Evolutionary conservation across 2,797 vertebrate genomes (phyloP), one percentile per base, ranked within the genome.

Genomic region (Sebastiscus tertius): DNA sequence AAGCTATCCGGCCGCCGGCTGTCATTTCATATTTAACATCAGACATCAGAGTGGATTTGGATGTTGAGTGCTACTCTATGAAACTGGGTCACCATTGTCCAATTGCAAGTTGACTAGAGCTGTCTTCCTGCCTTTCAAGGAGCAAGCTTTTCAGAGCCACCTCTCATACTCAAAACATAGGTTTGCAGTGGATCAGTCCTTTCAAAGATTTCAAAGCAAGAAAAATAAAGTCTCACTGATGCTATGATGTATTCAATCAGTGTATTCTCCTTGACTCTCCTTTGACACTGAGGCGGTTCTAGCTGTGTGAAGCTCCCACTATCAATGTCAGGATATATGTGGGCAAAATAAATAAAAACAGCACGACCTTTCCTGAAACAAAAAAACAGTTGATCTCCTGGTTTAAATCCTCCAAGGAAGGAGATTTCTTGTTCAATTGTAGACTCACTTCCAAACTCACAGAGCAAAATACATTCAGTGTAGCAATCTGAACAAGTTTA

Each of bases 341-440:
- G 62, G 31, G 62, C 11, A 46, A 83, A 81, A 78, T 59, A 77
- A 86, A 80, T 54, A 61, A 81, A 82, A 71, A 58, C 49, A 52
- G 64, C 29, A 67, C 82, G 79, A 87, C 80, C 81, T 85, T 87
- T 85, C 34, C 34, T 9, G 20, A 49, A 67, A 61, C 11, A 68
- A 49, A 54, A 13, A 55, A 29, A 20, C 34, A 31, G 8, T 61
- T 75, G 42, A 84, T 66, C 3, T 73, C 20, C 12, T 39, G 3
- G 18, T 81, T 39, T 33, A 55, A 86, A 76, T 71, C 79, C 71
- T 79, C 34, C 10, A 39, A 61, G 24, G n/a, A 61, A 8, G 10
- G 34, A 73, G 36, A 63, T 24, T 6, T 72, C 34, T 31, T 76
- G 33, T 39, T 81, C 10, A 54, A 2, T 56, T 71, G 20, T 31